phyloP scores from a whole-genome alignment of 2,113 vertebrate species.

The Xyliphius kryptos region DNA sequence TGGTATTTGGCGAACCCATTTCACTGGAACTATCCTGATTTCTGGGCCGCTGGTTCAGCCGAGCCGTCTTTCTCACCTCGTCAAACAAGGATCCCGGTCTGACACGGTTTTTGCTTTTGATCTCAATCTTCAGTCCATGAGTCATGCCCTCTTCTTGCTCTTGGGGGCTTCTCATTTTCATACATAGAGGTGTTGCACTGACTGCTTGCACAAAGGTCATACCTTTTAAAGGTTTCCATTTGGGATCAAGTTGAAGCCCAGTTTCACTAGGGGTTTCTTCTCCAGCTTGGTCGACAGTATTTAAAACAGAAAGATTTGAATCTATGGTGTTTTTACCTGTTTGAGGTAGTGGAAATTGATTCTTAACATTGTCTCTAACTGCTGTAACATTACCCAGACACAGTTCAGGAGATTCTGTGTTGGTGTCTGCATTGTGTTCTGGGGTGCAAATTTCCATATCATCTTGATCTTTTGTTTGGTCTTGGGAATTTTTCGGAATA shows the following conservation, averaged over 20 bases:
- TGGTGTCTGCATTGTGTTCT: slow-evolving; percentile 63
- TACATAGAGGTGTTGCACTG: slow-evolving; percentile 22
- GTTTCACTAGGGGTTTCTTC: slow-evolving; percentile 44
- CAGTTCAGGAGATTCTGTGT: slow-evolving; percentile 47
- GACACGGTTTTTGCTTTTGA: slow-evolving; percentile 87
- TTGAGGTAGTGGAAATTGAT: slow-evolving; percentile 21
- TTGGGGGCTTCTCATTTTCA: slow-evolving; percentile 45
- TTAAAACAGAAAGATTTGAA: slow-evolving; percentile 13
- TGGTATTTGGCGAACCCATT: slow-evolving; percentile 68
- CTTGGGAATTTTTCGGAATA: slow-evolving; percentile 21
- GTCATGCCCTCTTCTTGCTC: slow-evolving; percentile 56
- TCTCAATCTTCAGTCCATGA: slow-evolving; percentile 88
- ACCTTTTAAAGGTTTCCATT: slow-evolving; percentile 90
- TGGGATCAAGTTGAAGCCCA: slow-evolving; percentile 59
- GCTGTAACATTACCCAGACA: slow-evolving; percentile 18
- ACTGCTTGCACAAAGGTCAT: slow-evolving; percentile 56
- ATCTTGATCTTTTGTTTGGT: slow-evolving; percentile 62
- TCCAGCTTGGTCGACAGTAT: slow-evolving; percentile 40
- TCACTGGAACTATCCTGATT: slow-evolving; percentile 93
- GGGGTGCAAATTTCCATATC: slow-evolving; percentile 89
- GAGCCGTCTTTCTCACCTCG: slow-evolving; percentile 89
- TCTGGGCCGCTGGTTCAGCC: slow-evolving; percentile 86
- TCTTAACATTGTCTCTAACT: slow-evolving; percentile 26
- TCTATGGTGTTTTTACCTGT: slow-evolving; percentile 32
- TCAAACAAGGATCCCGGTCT: slow-evolving; percentile 93